Evolutionary conservation across 2,888 invertebrate species (phyloP), one percentile per base, ranked within the genome.

Genomic region (Entomobrya multifasciata): DNA sequence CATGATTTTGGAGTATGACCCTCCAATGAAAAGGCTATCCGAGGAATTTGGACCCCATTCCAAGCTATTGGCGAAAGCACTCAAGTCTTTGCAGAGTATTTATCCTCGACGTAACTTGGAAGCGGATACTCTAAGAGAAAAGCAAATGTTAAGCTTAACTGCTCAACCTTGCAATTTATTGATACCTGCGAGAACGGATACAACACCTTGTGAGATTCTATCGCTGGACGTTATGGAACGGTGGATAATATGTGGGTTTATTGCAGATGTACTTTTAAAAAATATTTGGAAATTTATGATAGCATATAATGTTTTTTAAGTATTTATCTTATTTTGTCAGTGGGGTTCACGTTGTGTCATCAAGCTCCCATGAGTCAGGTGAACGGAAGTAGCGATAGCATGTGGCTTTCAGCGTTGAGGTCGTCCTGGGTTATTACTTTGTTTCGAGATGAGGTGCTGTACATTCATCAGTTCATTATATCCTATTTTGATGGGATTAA

Each of bases 41-140:
- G 99, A 99, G 92, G 99, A 99, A 93, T 99, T 99, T 93, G 95
- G 97, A 47, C 98, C 99, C 0, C 98, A 99, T 92, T 95, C 97
- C 78, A 96, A 98, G 92, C 93, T 98, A 6, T 93, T 99, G 67
- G 95, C 95, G 76, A 95, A 95, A 92, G 98, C 99, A 1, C 93
- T 99, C 65, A 95, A 96, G 91, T 99, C 99, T 0, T 93, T 99
- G 15, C 95, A 96, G 92, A 95, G 95, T 87, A 95, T 99, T 49
- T 99, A 97, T 93, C 95, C 96, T 8, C 95, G 96, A 17, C 95
- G 99, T 89, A 99, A 99, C 93, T 87, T 91, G 17, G 91, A 90
- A 79, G 91, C 90, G n/a, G 91, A 91, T 78, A 91, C 91, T 0
- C 80, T 91, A 41, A 85, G 94, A 91, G 96, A 97, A 83, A 97